Evolutionary conservation across 1,140 invertebrate species (phyloP).

Genomic region (Scaptodrosophila lebanonensis): DNA sequence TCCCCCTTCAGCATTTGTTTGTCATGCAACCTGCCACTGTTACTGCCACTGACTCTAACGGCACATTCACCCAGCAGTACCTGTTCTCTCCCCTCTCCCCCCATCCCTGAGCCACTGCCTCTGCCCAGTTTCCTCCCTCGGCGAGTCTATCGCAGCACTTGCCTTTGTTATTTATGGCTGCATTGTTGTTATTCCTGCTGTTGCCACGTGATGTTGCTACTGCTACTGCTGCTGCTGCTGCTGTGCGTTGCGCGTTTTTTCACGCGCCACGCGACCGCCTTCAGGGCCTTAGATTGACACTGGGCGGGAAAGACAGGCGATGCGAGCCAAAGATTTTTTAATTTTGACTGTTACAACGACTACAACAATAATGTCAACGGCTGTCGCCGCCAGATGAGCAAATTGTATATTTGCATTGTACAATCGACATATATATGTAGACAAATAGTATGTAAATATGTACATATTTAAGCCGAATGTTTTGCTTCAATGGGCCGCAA

Average conservation of each 20-base stretch:
- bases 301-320: slow-evolving; percentile 1
- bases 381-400: slow-evolving; percentile 41
- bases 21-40: slow-evolving; percentile 37
- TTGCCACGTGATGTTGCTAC: slow-evolving; percentile 42
- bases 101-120: slow-evolving; percentile 27
- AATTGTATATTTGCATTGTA: not conserved
- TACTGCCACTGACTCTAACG: slow-evolving; percentile 54
- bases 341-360: slow-evolving; percentile 29
- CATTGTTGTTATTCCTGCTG: slow-evolving; percentile 58
- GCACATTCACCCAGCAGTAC: slow-evolving; percentile 45
- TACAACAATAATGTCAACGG: slow-evolving; percentile 13
- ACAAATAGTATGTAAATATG: no score
- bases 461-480: no score
- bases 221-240: slow-evolving; percentile 24
- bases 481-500: no score
- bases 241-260: slow-evolving; percentile 53
- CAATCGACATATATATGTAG: not conserved
- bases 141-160: slow-evolving; percentile 44
- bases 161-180: slow-evolving; percentile 70
- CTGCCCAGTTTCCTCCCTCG: slow-evolving; percentile 12
- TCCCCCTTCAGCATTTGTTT: slow-evolving; percentile 13
- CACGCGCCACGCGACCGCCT: slow-evolving; percentile 21
- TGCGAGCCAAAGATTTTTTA: slow-evolving; percentile 41
- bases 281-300: slow-evolving; percentile 1
- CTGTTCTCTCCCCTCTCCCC: slow-evolving; percentile 2